These are phyloP conservation scores for Myopa tessellatipennis DNA, from an alignment of 2,888 invertebrate species.

Conservation along the genomic window DNA sequence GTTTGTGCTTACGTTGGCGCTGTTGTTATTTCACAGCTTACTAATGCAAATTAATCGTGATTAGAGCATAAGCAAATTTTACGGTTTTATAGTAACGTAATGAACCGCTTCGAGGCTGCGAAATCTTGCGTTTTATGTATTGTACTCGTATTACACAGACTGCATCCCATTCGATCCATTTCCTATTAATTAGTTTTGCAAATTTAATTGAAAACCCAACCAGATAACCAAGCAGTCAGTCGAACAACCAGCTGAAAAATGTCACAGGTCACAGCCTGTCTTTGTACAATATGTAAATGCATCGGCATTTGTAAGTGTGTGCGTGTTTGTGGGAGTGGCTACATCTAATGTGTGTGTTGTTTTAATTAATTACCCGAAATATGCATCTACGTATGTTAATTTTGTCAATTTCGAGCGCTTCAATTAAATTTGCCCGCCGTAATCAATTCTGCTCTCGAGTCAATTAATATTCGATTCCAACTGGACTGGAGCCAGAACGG, in stretches of 20 bases:
- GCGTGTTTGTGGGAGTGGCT: slow-evolving; percentile 38
- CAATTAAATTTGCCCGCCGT: background rate
- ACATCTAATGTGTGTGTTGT: slow-evolving; percentile 15
- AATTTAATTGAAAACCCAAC: slow-evolving; percentile 28
- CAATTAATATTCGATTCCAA: background rate
- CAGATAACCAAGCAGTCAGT: background rate
- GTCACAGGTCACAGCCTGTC: background rate
- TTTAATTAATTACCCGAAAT: slow-evolving; percentile 6
- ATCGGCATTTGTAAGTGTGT: background rate
- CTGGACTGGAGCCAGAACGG: slow-evolving; percentile 54
- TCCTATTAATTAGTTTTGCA: slow-evolving; percentile 29
- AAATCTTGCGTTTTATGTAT: background rate
- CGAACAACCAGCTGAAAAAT: background rate
- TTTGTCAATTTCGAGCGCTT: background rate
- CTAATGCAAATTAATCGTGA: slow-evolving; percentile 23
- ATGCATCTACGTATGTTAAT: background rate
- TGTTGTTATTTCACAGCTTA: background rate
- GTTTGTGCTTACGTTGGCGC: background rate
- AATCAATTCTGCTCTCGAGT: no score
- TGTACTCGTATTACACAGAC: background rate
- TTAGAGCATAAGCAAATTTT: slow-evolving; percentile 24
- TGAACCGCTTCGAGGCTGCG: background rate
- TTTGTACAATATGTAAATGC: background rate
- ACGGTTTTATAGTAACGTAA: slow-evolving; percentile 15
- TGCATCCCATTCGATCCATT: background rate